phyloP scores from a whole-genome alignment of 2,797 vertebrate species.

The Pseudochirops cupreus region DNA sequence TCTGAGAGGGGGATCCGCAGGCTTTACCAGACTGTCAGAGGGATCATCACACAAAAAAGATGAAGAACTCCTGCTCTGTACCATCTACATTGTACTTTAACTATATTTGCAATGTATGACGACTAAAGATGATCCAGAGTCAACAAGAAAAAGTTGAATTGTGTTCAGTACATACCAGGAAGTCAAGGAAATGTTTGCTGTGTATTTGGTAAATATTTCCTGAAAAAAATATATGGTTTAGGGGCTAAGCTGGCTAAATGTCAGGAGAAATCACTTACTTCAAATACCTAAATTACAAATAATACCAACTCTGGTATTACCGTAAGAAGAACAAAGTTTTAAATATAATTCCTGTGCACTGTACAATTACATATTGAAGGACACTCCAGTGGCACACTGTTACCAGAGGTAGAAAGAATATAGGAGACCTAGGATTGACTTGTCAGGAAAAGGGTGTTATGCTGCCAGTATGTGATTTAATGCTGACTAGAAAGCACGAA shows the following conservation, averaged over 20 bases:
- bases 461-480: background rate
- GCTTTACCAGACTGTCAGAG: no score
- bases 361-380: background rate
- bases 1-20: background rate
- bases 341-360: slow-evolving; percentile 27
- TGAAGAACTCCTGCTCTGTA: background rate
- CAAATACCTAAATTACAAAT: slow-evolving; percentile 24
- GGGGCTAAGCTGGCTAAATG: slow-evolving; percentile 23
- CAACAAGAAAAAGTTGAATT: background rate
- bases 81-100: background rate
- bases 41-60: background rate
- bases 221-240: slow-evolving; percentile 30
- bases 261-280: slow-evolving; percentile 24
- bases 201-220: slow-evolving; percentile 34
- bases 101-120: background rate
- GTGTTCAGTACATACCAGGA: slow-evolving; percentile 18
- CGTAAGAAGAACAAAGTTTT: slow-evolving; percentile 50
- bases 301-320: slow-evolving; percentile 1
- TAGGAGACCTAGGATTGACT: slow-evolving; percentile 2
- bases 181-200: background rate
- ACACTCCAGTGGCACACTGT: background rate
- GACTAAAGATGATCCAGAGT: background rate
- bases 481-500: slow-evolving; percentile 13
- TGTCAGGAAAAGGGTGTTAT: background rate
- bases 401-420: slow-evolving; percentile 8